A percentile compares a stretch with the other conserved stretches of the same genome.
These are phyloP conservation scores for Balaeniceps rex DNA, from an alignment of 2,113 vertebrate species.

Conservation along the genomic window DNA sequence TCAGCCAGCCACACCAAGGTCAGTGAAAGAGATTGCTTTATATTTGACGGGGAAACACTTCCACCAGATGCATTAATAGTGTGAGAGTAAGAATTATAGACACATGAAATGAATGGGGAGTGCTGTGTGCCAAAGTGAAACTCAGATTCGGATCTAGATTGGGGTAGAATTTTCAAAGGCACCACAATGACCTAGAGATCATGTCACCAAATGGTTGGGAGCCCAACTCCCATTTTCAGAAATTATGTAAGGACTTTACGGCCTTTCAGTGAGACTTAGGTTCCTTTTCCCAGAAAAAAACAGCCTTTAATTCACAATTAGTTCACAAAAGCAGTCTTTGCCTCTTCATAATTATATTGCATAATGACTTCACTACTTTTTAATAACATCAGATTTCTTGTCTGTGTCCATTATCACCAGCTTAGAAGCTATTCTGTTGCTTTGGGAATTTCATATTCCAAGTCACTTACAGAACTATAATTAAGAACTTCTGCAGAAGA, in stretches of 20 bases:
- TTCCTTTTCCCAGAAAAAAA: neutral
- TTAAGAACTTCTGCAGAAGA: conserved; percentile 27
- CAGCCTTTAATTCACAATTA: neutral
- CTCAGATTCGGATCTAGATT: neutral
- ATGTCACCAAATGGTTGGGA: neutral
- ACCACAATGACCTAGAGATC: neutral
- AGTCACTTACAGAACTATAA: conserved; percentile 43
- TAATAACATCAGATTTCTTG: conserved; percentile 51
- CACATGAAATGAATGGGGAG: neutral
- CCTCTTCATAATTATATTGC: conserved; percentile 4
- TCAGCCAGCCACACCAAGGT: neutral
- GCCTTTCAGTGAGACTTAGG: neutral
- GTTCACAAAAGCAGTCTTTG: conserved; percentile 17
- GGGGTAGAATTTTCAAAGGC: neutral
- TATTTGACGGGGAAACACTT: neutral
- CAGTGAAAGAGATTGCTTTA: neutral
- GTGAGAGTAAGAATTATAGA: neutral
- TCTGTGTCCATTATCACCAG: conserved; percentile 46
- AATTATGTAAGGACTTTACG: neutral
- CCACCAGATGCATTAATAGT: neutral
- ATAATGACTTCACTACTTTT: conserved; percentile 35
- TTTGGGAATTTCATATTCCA: conserved; percentile 45
- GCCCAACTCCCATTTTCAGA: neutral
- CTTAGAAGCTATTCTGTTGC: conserved; percentile 37
- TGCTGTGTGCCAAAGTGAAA: neutral